phyloP scores from a whole-genome alignment of 2,888 invertebrate species.

The Eupsilia transversa region DNA sequence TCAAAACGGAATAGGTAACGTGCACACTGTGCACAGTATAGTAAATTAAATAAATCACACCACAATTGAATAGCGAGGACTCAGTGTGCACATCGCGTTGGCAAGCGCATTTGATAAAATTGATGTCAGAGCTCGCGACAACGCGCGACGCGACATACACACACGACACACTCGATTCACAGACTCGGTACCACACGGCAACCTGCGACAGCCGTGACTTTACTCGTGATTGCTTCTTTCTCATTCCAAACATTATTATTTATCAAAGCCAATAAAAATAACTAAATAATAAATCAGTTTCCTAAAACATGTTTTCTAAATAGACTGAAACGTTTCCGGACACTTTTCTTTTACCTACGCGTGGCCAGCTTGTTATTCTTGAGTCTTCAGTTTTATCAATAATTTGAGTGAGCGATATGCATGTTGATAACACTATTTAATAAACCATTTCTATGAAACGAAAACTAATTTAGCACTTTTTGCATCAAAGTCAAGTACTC shows the following conservation, averaged over 20 bases:
- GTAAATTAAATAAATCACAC: slow-evolving; percentile 52
- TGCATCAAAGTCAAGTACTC: neutral
- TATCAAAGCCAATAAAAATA: no score
- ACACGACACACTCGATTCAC: no score
- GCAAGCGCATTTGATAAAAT: slow-evolving; percentile 64
- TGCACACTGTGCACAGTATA: slow-evolving; percentile 11
- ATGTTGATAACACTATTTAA: neutral
- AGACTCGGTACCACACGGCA: slow-evolving; percentile 44
- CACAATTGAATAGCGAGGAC: slow-evolving; percentile 42
- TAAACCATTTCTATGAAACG: neutral
- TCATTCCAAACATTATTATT: slow-evolving; percentile 43
- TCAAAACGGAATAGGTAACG: slow-evolving; percentile 7
- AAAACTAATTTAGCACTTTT: neutral
- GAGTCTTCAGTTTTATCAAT: neutral
- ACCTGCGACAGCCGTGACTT: slow-evolving; percentile 45
- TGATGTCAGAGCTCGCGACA: slow-evolving; percentile 50
- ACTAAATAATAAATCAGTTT: neutral
- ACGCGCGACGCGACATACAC: slow-evolving; percentile 37
- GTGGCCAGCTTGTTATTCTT: neutral
- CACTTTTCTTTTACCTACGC: neutral
- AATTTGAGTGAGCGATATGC: neutral
- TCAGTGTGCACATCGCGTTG: slow-evolving; percentile 46
- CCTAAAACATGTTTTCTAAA: neutral
- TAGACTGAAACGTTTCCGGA: neutral
- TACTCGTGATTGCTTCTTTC: slow-evolving; percentile 41